Evolutionary conservation across 2,797 vertebrate species (phyloP), one percentile per base, ranked within the genome.

Genomic region (Tamandua tetradactyla): DNA sequence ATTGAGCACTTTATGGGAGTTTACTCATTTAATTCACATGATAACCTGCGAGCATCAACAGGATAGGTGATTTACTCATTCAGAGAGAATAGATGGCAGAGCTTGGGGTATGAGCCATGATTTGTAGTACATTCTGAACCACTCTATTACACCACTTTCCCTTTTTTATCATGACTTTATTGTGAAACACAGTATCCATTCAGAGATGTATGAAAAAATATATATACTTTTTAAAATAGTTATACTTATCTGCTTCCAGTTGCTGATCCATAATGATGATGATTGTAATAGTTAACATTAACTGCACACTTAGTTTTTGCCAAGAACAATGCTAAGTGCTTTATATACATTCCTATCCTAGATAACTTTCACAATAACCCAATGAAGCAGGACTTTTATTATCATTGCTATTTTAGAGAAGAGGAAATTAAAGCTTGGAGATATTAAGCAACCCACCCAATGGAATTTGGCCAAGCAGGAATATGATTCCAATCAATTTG

Each of bases 21-120:
- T 89, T 94, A 87, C 47, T 92, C 59, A 76, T 71, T 92, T 87
- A 74, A 89, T 94, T 76, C 42, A 80, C 35, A 87, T 47, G 92
- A 15, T 82, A 79, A 59, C 27, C 62, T 66, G 82, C 88, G 57
- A 92, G 44, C 23, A 17, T 84, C 49, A 88, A 85, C 42, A 61
- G 27, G 49, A 44, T 91, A 91, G 85, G 47, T 68, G 27, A 86
- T 52, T 93, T 92, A 92, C 59, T 17, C 47, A 91, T 59, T 81
- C 79, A 75, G 27, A 86, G 47, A 35, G 40, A 96, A 44, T 49
- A 81, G 61, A 66, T 68, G 68, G 74, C 47, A 80, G 40, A 76
- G 5, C 40, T 78, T 35, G 40, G 32, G 64, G 17, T 40, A 22
- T 64, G 44, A 94, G 78, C 22, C 23, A 18, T 85, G n/a, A 87